These are phyloP conservation scores for Cryptocephalus primarius DNA, from an alignment of 2,888 invertebrate genomes.

Conservation along the genomic window DNA sequence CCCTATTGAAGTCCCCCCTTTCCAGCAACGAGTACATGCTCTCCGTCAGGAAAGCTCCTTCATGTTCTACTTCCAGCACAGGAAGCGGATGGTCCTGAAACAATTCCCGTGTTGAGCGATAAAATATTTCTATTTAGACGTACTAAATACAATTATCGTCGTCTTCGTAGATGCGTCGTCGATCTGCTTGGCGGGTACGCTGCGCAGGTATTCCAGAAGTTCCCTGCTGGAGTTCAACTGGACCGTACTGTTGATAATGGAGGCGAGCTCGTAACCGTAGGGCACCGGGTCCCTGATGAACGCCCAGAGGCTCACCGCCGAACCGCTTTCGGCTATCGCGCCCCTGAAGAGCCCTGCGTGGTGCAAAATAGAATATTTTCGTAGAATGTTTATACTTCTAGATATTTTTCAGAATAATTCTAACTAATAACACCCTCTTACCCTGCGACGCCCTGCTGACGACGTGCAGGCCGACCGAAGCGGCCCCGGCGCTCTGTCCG, in stretches of 20 bases:
- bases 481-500: too few relatives aligned
- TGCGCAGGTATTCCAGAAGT: constrained; percentile 11
- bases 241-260: constrained; percentile 3
- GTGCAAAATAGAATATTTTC: background rate
- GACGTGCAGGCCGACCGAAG: too few relatives aligned
- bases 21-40: constrained; percentile 10
- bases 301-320: constrained; percentile 8
- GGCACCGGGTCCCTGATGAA: constrained; percentile 6
- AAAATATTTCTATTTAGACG: background rate
- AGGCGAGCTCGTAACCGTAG: constrained; percentile 11
- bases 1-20: constrained; percentile 12
- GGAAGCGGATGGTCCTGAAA: constrained; percentile 10
- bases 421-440: background rate
- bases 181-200: constrained; percentile 12
- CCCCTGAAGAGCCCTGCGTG: constrained; percentile 10
- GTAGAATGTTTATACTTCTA: background rate
- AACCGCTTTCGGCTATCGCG: constrained; percentile 16
- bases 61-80: constrained; percentile 13
- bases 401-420: too few relatives aligned
- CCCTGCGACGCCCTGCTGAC: too few relatives aligned
- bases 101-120: background rate
- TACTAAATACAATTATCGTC: background rate
- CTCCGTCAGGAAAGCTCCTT: constrained; percentile 14
- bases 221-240: constrained; percentile 5
- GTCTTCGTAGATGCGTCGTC: constrained; percentile 11